A percentile compares a stretch with the other conserved stretches of the same genome.
phyloP scores from a whole-genome alignment of 2,888 invertebrate species.

The Pammene aurita region DNA sequence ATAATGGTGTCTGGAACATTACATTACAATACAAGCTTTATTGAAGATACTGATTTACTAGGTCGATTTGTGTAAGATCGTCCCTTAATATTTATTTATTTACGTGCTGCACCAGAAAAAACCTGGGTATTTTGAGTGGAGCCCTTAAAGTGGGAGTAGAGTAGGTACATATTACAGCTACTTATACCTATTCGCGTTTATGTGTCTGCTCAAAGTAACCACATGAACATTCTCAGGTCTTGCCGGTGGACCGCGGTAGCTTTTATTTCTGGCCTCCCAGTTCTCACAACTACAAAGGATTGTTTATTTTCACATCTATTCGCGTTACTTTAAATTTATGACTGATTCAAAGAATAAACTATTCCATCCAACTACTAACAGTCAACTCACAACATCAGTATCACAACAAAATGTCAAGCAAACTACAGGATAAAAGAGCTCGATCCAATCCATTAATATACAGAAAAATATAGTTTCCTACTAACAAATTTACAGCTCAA shows the following conservation, averaged over 20 bases:
- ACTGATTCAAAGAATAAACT: constrained; percentile 20
- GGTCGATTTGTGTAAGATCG: too few relatives aligned
- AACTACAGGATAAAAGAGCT: constrained; percentile 28
- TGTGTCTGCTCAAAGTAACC: constrained; percentile 25
- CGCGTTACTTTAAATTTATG: constrained; percentile 15
- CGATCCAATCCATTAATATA: constrained; percentile 31
- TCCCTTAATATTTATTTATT: too few relatives aligned
- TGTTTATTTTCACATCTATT: constrained; percentile 17
- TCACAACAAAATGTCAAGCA: constrained; percentile 16
- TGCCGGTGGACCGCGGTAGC: constrained; percentile 12
- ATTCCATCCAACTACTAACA: constrained; percentile 14
- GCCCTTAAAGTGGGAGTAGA: too few relatives aligned
- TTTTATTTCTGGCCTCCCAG: constrained; percentile 19
- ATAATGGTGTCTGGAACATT: too few relatives aligned
- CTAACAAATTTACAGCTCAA: constrained; percentile 49
- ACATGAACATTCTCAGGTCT: constrained; percentile 29
- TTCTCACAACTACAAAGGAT: constrained; percentile 20
- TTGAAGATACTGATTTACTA: too few relatives aligned
- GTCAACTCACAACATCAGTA: constrained; percentile 10
- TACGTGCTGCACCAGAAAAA: too few relatives aligned
- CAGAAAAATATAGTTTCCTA: constrained; percentile 39
- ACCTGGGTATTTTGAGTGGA: too few relatives aligned
- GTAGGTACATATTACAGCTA: too few relatives aligned
- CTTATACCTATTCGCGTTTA: too few relatives aligned
- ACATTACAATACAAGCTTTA: too few relatives aligned